Evolutionary conservation across 2,797 vertebrate genomes (phyloP).

Genomic region (Spheniscus humboldti): DNA sequence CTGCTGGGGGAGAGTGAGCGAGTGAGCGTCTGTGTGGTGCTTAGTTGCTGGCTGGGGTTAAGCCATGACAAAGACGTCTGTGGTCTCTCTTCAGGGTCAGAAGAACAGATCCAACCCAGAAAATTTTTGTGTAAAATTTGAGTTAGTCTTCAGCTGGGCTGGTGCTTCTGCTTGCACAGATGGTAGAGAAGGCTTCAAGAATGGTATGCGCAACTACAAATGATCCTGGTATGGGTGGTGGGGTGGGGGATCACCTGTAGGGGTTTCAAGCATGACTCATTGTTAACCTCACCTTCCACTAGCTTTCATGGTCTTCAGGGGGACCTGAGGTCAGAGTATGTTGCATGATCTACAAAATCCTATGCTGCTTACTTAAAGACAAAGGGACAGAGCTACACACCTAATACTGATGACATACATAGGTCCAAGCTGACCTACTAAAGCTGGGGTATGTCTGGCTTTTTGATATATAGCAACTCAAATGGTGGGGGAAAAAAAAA

Average conservation of each 20-base stretch:
- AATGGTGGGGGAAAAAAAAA: background rate
- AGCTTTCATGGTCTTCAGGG: background rate
- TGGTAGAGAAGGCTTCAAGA: background rate
- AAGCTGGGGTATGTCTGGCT: background rate
- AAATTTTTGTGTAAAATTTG: background rate
- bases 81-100: background rate
- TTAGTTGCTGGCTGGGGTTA: background rate
- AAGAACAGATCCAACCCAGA: background rate
- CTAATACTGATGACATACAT: background rate
- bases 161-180: background rate
- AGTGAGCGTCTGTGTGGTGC: background rate
- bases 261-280: background rate
- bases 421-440: background rate
- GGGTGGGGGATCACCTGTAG: rapidly evolving
- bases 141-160: background rate
- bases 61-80: background rate
- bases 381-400: background rate
- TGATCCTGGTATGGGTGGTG: background rate
- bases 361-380: background rate
- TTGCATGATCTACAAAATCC: background rate
- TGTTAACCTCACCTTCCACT: background rate
- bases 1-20: background rate
- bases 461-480: background rate
- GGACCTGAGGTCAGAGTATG: background rate
- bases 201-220: background rate